Percentiles rank a stretch among this genome's conserved stretches.
Conservation (phyloP, 2,888 invertebrate species). For the Pseudococcus longispinus region DNA sequence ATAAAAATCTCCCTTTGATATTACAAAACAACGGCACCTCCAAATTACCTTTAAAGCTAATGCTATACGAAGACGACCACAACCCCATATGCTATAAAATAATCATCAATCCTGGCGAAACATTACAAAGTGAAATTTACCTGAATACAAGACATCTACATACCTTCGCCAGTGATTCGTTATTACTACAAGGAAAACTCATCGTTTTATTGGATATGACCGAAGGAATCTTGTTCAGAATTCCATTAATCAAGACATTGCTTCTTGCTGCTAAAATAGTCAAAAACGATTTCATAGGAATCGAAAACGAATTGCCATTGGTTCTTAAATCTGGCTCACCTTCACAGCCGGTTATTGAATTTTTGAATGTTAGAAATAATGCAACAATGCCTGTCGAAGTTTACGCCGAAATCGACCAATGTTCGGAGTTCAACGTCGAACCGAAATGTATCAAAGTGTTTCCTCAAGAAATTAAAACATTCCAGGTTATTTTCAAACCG, state of each 20-base stretch:
- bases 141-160: conserved; percentile 4
- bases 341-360: neutral
- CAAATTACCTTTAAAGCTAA: conserved; percentile 57
- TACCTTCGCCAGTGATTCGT: neutral
- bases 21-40: conserved; percentile 53
- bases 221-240: neutral
- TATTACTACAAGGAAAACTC: conserved; percentile 9
- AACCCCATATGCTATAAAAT: conserved; percentile 45
- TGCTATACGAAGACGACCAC: conserved; percentile 54
- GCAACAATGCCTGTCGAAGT: neutral
- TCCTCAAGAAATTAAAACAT: neutral
- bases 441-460: neutral
- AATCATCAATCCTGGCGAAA: conserved; percentile 56
- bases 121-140: conserved; percentile 49
- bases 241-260: neutral
- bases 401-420: neutral
- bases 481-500: conserved; percentile 36
- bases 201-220: conserved; percentile 37
- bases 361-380: conserved; percentile 29
- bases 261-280: neutral
- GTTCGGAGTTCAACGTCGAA: conserved; percentile 12
- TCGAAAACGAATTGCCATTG: conserved; percentile 16
- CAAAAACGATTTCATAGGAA: neutral
- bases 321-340: neutral
- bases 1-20: conserved; percentile 53